Evolutionary conservation across 2,113 vertebrate species (phyloP).

Genomic region (Typhlomys cinereus): DNA sequence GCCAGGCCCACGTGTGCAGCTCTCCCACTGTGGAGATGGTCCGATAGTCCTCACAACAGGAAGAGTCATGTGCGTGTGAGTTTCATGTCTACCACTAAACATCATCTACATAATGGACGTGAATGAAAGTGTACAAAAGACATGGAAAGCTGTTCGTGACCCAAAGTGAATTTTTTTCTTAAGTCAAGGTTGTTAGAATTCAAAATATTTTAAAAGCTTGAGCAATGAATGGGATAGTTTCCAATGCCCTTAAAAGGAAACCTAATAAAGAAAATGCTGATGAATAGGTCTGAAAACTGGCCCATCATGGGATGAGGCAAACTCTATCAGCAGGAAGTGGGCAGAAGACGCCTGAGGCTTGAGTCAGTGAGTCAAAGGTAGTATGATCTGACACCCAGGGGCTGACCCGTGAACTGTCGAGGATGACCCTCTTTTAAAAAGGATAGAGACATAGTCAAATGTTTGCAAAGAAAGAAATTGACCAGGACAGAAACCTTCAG

Average conservation of each 20-base stretch:
- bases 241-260: neutral
- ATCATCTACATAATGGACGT: neutral
- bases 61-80: neutral
- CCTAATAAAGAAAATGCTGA: neutral
- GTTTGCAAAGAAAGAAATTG: neutral
- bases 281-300: neutral
- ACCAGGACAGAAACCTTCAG: neutral
- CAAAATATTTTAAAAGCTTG: conserved; percentile 35
- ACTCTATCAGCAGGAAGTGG: neutral
- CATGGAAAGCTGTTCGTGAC: neutral
- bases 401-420: neutral
- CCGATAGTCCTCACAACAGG: neutral
- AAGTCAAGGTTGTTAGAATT: neutral
- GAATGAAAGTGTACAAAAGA: neutral
- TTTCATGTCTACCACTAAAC: neutral
- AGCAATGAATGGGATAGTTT: neutral
- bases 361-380: conserved; percentile 27
- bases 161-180: conserved; percentile 2
- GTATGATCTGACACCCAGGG: neutral
- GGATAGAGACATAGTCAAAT: neutral
- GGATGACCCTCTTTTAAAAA: neutral
- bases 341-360: neutral
- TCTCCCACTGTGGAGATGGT: neutral
- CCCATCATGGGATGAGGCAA: neutral
- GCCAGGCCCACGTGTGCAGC: neutral